These are phyloP conservation scores for Conus ventricosus DNA, from an alignment of 1,140 invertebrate species.

Conservation along the genomic window DNA sequence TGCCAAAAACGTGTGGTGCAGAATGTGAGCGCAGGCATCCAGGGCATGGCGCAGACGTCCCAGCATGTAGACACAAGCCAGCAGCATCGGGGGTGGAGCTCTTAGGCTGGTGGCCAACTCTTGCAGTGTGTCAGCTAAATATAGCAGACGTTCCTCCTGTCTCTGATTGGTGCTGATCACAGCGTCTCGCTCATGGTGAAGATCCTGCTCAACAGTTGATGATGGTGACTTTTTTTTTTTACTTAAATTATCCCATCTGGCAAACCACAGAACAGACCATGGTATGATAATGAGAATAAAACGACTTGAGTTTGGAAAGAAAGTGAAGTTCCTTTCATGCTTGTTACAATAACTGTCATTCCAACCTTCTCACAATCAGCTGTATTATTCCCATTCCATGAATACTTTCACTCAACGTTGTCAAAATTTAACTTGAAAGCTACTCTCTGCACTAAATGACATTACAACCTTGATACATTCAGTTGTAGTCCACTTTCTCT, in stretches of 20 bases:
- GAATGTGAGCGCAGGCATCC: conserved; percentile 6
- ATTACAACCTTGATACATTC: too few species aligned
- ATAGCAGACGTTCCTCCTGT: not conserved
- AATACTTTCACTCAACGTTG: too few species aligned
- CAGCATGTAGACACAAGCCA: not conserved
- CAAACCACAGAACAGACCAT: too few species aligned
- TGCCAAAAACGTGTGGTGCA: not conserved
- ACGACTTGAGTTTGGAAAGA: too few species aligned
- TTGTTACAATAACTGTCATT: not conserved
- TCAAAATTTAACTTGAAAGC: too few species aligned
- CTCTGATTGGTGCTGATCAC: not conserved
- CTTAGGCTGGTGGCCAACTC: not conserved
- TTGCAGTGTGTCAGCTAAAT: not conserved
- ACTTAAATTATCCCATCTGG: too few species aligned
- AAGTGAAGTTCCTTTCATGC: not conserved
- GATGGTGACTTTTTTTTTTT: too few species aligned
- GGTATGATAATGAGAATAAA: too few species aligned
- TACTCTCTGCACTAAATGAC: too few species aligned
- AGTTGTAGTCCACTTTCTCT: too few species aligned
- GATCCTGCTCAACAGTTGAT: not conserved
- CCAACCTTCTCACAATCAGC: not conserved
- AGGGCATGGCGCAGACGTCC: conserved; percentile 14
- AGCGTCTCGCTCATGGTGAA: conserved; percentile 23
- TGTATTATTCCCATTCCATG: too few species aligned
- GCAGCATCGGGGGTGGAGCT: not conserved